These are phyloP conservation scores for Sebastes trivittatus DNA, from an alignment of 2,797 vertebrate genomes.

Conservation along the genomic window DNA sequence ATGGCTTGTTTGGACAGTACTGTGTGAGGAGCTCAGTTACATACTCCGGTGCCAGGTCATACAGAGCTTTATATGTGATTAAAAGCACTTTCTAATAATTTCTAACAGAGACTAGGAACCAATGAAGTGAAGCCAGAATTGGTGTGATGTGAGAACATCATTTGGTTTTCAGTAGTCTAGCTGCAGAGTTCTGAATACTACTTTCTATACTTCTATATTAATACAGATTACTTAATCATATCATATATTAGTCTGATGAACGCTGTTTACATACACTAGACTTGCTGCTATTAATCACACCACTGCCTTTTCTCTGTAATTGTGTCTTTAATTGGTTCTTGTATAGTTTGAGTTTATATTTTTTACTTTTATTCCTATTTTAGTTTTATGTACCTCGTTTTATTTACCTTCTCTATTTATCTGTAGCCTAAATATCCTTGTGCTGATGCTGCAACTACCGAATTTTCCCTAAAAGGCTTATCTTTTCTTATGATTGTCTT, in stretches of 20 bases:
- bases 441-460: not conserved
- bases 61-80: no score
- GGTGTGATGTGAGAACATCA: no score
- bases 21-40: no score
- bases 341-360: not conserved
- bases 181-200: not conserved
- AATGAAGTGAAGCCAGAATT: no score
- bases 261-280: not conserved
- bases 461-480: not conserved
- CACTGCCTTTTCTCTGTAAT: not conserved
- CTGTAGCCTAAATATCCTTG: not conserved
- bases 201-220: not conserved
- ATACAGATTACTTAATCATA: not conserved
- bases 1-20: rapidly evolving
- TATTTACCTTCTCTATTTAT: not conserved
- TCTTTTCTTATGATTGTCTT: not conserved
- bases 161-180: no score
- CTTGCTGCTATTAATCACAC: not conserved
- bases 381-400: no score
- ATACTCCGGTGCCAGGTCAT: no score
- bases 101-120: no score
- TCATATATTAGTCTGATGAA: not conserved
- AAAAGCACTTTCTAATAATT: no score
- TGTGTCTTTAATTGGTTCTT: not conserved
- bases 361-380: not conserved